phyloP scores from a whole-genome alignment of 1,140 invertebrate species.

The Calliopsis andreniformis region DNA sequence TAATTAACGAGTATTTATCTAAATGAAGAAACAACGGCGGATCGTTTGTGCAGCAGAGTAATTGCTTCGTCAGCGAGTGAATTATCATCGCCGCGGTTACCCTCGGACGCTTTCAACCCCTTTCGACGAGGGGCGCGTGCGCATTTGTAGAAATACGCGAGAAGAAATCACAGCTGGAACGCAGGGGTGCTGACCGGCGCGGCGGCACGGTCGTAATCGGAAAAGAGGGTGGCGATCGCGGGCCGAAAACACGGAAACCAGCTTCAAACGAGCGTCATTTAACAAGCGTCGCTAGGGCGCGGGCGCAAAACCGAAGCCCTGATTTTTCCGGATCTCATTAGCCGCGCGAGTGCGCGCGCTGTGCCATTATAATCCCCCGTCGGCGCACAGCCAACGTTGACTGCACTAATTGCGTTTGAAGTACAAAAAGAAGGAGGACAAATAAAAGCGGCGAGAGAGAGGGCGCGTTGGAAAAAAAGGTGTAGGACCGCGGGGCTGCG shows the following conservation, averaged over 20 bases:
- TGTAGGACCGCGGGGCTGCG: neutral
- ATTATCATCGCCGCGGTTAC: conserved; percentile 40
- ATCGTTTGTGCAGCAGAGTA: neutral
- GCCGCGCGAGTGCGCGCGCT: conserved; percentile 60
- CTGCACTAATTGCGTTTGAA: conserved; percentile 69
- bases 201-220: conserved; percentile 42
- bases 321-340: conserved; percentile 69
- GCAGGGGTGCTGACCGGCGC: conserved; percentile 17
- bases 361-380: conserved; percentile 63
- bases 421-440: conserved; percentile 58
- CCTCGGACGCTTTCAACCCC: conserved; percentile 10
- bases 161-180: conserved; percentile 37
- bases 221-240: conserved; percentile 49
- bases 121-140: neutral
- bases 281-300: conserved; percentile 59
- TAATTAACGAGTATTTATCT: too few species aligned
- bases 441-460: conserved; percentile 37
- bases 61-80: conserved; percentile 37
- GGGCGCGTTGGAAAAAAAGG: neutral
- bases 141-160: conserved; percentile 21
- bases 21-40: neutral
- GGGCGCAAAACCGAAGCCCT: conserved; percentile 60
- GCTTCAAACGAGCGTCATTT: conserved; percentile 65
- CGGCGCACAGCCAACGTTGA: conserved; percentile 58
- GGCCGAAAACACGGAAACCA: conserved; percentile 59